A percentile compares a stretch with the other conserved stretches of the same genome.
These are phyloP conservation scores for Myopa testacea DNA, from an alignment of 2,888 invertebrate species.

Conservation along the genomic window DNA sequence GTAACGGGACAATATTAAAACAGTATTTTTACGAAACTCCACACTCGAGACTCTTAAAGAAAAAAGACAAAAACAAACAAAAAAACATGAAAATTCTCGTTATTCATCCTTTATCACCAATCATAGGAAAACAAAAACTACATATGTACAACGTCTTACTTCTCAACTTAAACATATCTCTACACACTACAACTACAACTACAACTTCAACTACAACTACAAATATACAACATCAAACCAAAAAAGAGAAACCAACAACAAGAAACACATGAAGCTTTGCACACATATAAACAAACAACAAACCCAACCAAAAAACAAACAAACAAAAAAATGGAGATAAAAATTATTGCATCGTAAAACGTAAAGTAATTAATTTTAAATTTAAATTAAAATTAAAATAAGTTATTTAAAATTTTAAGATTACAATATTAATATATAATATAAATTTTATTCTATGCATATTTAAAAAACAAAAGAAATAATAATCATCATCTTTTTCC, in stretches of 20 bases:
- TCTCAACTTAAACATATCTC: slow-evolving; percentile 26
- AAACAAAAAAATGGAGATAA: neutral
- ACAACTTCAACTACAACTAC: slow-evolving; percentile 3
- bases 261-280: too few species aligned
- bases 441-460: neutral
- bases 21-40: neutral
- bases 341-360: neutral
- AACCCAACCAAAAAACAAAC: neutral
- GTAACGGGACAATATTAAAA: slow-evolving; percentile 25
- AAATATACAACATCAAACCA: neutral
- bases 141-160: neutral
- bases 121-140: neutral
- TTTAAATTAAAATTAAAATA: neutral
- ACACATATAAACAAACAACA: too few species aligned
- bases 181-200: slow-evolving; percentile 1
- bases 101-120: neutral
- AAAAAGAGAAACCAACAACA: neutral
- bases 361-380: neutral
- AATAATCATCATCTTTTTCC: slow-evolving; percentile 1
- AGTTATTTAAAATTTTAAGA: too few species aligned
- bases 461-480: neutral
- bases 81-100: neutral
- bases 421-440: neutral
- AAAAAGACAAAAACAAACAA: too few species aligned
- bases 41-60: neutral